Conservation (phyloP, 2,113 vertebrate species). For the Eulemur rufifrons region DNA sequence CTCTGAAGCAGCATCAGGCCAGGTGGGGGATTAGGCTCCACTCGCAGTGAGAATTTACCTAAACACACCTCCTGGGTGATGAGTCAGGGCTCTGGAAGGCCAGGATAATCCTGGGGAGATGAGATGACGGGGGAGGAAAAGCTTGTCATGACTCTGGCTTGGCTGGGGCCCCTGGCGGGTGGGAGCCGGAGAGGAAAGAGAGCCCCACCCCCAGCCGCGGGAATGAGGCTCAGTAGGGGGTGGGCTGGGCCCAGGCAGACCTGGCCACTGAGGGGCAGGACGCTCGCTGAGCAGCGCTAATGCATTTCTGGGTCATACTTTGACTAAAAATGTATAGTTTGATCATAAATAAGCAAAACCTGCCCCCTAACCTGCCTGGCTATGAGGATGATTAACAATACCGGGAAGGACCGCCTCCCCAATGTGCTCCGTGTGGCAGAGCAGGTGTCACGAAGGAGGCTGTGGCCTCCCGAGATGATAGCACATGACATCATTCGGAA, state of each 20-base stretch:
- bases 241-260: background rate
- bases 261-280: background rate
- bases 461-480: background rate
- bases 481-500: conserved; percentile 28
- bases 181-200: background rate
- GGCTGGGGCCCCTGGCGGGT: background rate
- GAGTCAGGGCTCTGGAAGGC: background rate
- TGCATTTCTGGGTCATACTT: background rate
- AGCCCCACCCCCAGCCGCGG: background rate
- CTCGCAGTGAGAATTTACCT: background rate
- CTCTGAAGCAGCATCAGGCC: background rate
- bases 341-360: conserved; percentile 57
- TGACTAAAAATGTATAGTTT: background rate
- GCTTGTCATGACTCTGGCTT: background rate
- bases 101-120: background rate
- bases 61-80: background rate
- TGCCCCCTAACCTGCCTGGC: background rate
- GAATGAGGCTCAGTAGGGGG: background rate
- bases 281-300: background rate
- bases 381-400: background rate
- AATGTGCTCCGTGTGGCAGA: background rate
- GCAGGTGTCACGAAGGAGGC: background rate
- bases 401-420: accelerated
- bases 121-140: background rate
- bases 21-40: background rate